Evolutionary conservation across 2,888 invertebrate species (phyloP).

Genomic region (Myopa testacea): DNA sequence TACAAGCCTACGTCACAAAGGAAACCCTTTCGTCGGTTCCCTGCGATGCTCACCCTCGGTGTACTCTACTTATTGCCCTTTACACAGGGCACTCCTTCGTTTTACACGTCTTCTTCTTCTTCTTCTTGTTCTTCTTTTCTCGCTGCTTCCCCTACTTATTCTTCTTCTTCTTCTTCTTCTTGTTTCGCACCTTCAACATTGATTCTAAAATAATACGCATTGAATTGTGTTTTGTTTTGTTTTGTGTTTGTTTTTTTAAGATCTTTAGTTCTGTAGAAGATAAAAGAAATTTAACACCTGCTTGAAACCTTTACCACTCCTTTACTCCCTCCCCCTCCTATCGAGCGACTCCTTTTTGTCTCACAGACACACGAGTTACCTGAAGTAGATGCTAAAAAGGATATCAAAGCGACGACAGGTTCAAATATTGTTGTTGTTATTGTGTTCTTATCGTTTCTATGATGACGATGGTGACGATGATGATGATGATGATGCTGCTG

Average conservation of each 20-base stretch:
- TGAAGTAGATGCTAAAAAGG: no score
- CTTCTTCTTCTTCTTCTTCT: neutral
- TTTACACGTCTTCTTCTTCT: neutral
- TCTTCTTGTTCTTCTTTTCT: neutral
- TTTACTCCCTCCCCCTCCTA: no score
- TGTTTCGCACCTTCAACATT: slow-evolving; percentile 16
- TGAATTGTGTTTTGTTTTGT: neutral
- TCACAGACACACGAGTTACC: no score
- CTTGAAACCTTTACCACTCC: neutral
- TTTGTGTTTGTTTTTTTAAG: neutral
- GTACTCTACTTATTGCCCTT: no score
- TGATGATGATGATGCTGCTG: no score
- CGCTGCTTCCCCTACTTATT: neutral
- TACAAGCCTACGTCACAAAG: slow-evolving; percentile 7
- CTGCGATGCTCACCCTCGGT: neutral
- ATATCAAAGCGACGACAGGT: no score
- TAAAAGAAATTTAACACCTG: neutral
- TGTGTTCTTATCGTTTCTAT: no score
- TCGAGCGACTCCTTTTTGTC: no score
- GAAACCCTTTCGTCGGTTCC: neutral
- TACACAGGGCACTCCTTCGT: neutral
- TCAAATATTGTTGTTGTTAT: no score
- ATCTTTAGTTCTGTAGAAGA: neutral
- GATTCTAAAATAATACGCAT: neutral
- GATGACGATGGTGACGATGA: no score